A percentile compares a stretch with the other conserved stretches of the same genome.
Evolutionary conservation across 2,888 invertebrate genomes (phyloP).

Genomic region (Scaptomyza tumidula): DNA sequence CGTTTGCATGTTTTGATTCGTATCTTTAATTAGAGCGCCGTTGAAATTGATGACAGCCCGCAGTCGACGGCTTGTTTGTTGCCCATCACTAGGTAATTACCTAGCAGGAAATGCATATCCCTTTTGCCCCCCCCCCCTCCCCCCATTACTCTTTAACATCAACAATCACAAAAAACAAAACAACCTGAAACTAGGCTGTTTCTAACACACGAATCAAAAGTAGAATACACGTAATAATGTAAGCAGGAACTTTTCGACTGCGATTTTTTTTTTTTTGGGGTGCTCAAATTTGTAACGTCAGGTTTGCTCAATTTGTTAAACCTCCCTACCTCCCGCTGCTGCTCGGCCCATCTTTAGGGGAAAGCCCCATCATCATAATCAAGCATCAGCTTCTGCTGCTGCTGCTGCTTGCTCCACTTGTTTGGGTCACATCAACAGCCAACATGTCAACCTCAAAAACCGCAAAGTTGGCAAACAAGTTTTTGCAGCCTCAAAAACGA

Average conservation of each 20-base stretch:
- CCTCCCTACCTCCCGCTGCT: not conserved
- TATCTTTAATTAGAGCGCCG: constrained; percentile 76
- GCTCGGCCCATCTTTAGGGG: not conserved
- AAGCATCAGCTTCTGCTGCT: constrained; percentile 67
- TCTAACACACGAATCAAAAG: constrained; percentile 10
- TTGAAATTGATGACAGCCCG: constrained; percentile 71
- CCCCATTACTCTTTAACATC: not conserved
- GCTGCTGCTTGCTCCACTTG: constrained; percentile 55
- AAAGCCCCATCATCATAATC: constrained; percentile 63
- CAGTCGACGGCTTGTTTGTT: constrained; percentile 77
- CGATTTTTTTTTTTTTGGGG: constrained; percentile 32
- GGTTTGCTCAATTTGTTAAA: constrained; percentile 56
- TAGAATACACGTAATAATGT: not conserved
- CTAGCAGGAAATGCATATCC: constrained; percentile 79
- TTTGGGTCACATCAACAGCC: constrained; percentile 77
- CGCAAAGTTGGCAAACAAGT: constrained; percentile 79
- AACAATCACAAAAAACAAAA: not conserved
- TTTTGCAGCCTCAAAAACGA: constrained; percentile 33
- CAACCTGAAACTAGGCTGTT: not conserved
- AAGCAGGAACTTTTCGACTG: too few relatives aligned
- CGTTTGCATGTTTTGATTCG: constrained; percentile 72
- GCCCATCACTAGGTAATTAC: constrained; percentile 77
- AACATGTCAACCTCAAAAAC: constrained; percentile 81
- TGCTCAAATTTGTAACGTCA: constrained; percentile 64
- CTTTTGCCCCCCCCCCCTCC: constrained; percentile 19